Conservation (phyloP, 2,888 invertebrate genomes). For the Cryptus viduatorius region DNA sequence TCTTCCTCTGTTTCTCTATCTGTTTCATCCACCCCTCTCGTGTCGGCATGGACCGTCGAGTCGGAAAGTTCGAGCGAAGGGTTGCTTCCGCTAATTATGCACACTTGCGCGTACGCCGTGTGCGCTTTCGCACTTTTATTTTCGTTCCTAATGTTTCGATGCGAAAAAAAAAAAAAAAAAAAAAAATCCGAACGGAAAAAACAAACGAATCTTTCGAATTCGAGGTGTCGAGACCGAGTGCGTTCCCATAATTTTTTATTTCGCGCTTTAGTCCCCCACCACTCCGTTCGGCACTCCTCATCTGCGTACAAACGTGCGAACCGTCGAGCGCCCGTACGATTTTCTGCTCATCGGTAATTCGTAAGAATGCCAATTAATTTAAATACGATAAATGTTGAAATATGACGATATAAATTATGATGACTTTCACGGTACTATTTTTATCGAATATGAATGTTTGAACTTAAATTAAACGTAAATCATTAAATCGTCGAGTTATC, state of each 20-base stretch:
- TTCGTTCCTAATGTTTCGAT: neutral
- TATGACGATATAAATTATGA: too few relatives aligned
- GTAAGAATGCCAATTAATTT: too few relatives aligned
- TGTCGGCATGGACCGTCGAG: constrained; percentile 7
- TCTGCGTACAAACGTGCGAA: too few relatives aligned
- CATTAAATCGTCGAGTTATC: neutral
- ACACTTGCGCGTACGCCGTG: constrained; percentile 11
- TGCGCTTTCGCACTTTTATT: neutral
- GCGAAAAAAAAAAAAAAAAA: neutral
- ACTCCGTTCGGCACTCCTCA: too few relatives aligned
- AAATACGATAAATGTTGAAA: too few relatives aligned
- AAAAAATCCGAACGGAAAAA: too few relatives aligned
- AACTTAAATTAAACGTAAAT: neutral
- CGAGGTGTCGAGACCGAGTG: neutral
- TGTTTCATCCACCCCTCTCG: constrained; percentile 8
- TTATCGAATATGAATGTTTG: too few relatives aligned
- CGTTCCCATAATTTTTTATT: too few relatives aligned
- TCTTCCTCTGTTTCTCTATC: constrained; percentile 12
- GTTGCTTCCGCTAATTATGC: constrained; percentile 18
- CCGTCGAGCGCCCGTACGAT: too few relatives aligned
- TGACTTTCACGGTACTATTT: too few relatives aligned
- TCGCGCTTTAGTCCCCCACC: too few relatives aligned
- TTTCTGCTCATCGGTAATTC: too few relatives aligned
- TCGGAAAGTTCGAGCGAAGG: constrained; percentile 7
- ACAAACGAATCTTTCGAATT: neutral